Conservation (phyloP, 2,888 invertebrate genomes). For the Steinernema hermaphroditum region DNA sequence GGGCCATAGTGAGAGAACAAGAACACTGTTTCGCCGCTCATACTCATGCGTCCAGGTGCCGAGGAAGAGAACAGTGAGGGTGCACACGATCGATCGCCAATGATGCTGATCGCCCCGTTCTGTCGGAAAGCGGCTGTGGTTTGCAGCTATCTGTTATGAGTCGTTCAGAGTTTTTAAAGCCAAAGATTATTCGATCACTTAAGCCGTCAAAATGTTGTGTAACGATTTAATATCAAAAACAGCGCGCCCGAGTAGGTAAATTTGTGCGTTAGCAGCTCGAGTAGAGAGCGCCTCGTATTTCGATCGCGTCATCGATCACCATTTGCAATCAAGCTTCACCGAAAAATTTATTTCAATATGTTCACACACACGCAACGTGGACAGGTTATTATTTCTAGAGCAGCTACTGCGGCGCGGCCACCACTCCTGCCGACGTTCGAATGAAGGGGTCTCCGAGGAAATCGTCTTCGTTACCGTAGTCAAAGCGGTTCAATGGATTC, state of each 20-base stretch:
- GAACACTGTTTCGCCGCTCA: background rate
- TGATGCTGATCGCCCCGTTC: conserved; percentile 2
- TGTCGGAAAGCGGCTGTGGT: background rate
- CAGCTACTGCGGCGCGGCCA: background rate
- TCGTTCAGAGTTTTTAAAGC: conserved; percentile 1
- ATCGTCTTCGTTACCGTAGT: conserved; percentile 16
- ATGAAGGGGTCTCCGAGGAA: background rate
- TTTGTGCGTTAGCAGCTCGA: background rate
- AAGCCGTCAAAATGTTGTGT: background rate
- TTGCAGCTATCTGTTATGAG: conserved; percentile 22
- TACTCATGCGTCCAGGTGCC: conserved; percentile 6
- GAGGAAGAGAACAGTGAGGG: background rate
- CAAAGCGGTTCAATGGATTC: background rate
- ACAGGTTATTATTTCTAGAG: conserved; percentile 14
- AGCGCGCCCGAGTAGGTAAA: conserved; percentile 4
- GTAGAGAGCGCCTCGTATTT: background rate
- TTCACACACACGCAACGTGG: conserved; percentile 25
- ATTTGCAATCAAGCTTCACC: conserved; percentile 22
- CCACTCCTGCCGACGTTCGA: background rate
- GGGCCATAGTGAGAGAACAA: background rate
- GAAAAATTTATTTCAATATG: conserved; percentile 28
- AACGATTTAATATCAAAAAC: background rate
- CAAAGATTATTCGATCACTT: conserved; percentile 17
- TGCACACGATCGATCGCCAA: background rate
- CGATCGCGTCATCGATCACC: conserved; percentile 27